Evolutionary conservation across 2,797 vertebrate genomes (phyloP), one percentile per base, ranked within the genome.

Genomic region (Cirrhinus mrigala): DNA sequence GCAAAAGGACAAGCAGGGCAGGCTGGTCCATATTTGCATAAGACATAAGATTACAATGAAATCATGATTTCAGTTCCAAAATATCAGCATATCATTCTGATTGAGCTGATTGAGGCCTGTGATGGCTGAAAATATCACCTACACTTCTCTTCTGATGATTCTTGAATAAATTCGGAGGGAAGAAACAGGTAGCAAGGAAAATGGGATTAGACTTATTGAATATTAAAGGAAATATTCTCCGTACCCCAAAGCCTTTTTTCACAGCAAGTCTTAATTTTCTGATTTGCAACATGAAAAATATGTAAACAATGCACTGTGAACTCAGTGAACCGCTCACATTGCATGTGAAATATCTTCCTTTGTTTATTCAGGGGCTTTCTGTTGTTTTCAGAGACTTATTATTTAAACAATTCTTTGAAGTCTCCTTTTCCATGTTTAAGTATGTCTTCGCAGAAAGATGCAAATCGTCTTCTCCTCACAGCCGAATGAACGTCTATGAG

Each of bases 21-120:
- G 90, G 93, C 90, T 87, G 81, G 68, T 69, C 71, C 84, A 84
- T 69, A 78, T 88, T 95, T 95, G 93, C 91, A 89, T 92, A 95
- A 95, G 86, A 93, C 91, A 89, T 92, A 94, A 94, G 85, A 85
- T 12, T 54, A 69, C 82, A 27, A 22, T 44, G 1, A 37, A 79
- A 60, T 48, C 64, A 29, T 14, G 48, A 78, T 66, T 75, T 60
- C 27, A 60, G 22, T 74, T 48, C 1, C 74, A 62, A 29, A 80
- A 81, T 37, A 81, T 80, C 62, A 7, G 44, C 27, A 4, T 81
- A 40, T 69, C 33, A 37, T 37, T 37, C 33, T 37, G 33, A 37
- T 5, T 37, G 33, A 37, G 33, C n/a, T n/a, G n/a, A n/a, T n/a
- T n/a, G 70, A 37, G 15, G n/a, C 58, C n/a, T 24, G 20, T 50